Percentiles rank a stretch among this genome's conserved stretches.
These are phyloP conservation scores for Pectinophora gossypiella DNA, from an alignment of 1,140 invertebrate genomes.

Conservation along the genomic window DNA sequence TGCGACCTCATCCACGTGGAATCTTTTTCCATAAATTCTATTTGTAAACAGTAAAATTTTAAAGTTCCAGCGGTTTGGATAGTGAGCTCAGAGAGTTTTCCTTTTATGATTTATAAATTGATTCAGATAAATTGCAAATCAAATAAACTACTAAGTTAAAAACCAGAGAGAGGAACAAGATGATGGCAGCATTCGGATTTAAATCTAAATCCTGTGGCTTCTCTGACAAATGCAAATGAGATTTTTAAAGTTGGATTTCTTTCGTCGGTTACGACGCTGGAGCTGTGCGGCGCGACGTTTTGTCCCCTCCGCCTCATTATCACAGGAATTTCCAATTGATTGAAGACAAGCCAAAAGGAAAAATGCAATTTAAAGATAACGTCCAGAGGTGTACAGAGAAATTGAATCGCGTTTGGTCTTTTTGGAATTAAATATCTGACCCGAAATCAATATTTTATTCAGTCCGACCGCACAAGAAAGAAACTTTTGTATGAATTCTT, in stretches of 20 bases:
- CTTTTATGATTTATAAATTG: too few relatives aligned
- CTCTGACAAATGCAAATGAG: slow-evolving; percentile 13
- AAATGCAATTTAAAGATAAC: slow-evolving; percentile 17
- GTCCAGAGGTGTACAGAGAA: slow-evolving; percentile 1
- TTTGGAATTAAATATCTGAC: neutral
- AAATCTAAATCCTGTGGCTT: neutral
- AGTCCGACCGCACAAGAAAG: neutral
- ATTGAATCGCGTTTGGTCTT: slow-evolving; percentile 3
- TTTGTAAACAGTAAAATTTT: too few relatives aligned
- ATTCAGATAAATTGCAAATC: too few relatives aligned
- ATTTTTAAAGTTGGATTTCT: slow-evolving; percentile 12
- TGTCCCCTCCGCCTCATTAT: slow-evolving; percentile 19
- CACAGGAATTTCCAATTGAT: slow-evolving; percentile 26
- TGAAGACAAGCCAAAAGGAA: slow-evolving; percentile 19
- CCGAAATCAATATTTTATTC: neutral
- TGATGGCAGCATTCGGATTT: too few relatives aligned
- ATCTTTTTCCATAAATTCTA: too few relatives aligned
- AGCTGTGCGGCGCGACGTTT: slow-evolving; percentile 3
- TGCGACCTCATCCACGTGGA: too few relatives aligned
- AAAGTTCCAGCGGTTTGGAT: too few relatives aligned
- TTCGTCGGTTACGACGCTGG: slow-evolving; percentile 8
- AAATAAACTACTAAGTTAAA: too few relatives aligned
- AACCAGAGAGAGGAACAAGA: too few relatives aligned
- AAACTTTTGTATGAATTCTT: neutral
- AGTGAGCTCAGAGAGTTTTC: too few relatives aligned